Base-by-base conservation (phyloP, 1,140 invertebrate species). In the Micrasema minimum region DNA sequence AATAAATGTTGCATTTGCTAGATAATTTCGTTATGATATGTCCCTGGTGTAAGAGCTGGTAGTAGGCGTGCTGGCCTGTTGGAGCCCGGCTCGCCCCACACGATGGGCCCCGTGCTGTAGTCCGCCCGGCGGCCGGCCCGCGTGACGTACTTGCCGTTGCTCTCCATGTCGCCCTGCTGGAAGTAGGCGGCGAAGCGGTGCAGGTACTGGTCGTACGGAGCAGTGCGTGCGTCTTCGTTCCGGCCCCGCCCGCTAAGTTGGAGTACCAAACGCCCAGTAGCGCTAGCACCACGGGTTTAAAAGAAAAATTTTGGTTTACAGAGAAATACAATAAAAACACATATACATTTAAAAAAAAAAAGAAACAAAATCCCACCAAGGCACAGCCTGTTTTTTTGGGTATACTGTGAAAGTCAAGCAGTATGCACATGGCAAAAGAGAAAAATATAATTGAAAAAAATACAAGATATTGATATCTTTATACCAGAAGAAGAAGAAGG, bases 101-200 rank as follows among this genome's bases (percentile, higher is more conserved):
- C 92, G 75, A 97, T 93, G 48, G 96, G 95, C 0, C 97, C 97
- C 7, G 96, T 98, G 26, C 82, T 87, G 81, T 96, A 97, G 75
- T 90, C 82, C 0, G 96, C 96, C 14, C 80, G 80, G 41, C 88
- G 79, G 0, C 95, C 95, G 73, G 87, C 88, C 43, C 92, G 87
- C 9, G 94, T 97, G 10, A 93, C 91, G 79, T 92, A 97, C 87
- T 99, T 99, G 77, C 98, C 98, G 86, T 99, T 99, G 71, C 96
- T 98, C 84, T 99, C 98, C 98, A 99, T 99, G 81, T 99, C 98
- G 10, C 97, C 98, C 87, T 99, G 98, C 86, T 99, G 98, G 84
- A 99, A 99, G 83, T 99, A 99, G 10, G 98, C 97, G 41, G 98
- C 95, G 86, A 99, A 99, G 78, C 97, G 90, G 80, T 99, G 98